Conservation (phyloP, 2,113 vertebrate genomes). For the Desmodus rotundus region DNA sequence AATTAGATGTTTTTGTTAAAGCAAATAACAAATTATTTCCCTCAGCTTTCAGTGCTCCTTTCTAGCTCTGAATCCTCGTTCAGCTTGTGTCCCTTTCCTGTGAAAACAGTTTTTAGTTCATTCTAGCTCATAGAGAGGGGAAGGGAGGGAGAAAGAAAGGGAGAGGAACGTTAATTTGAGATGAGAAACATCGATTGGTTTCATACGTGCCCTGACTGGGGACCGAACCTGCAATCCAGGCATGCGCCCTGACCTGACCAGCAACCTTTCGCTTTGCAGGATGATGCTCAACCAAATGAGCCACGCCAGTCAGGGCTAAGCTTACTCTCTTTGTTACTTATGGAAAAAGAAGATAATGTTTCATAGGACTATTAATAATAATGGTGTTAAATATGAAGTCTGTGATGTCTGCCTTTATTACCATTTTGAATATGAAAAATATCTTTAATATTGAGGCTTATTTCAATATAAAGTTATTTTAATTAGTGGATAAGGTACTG, state of each 20-base stretch:
- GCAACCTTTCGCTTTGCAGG: no score
- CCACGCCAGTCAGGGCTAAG: no score
- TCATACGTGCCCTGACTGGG: no score
- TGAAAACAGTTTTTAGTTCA: neutral
- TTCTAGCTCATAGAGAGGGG: neutral
- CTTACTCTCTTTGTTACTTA: neutral
- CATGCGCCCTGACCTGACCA: no score
- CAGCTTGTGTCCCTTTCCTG: neutral
- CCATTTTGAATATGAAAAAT: neutral
- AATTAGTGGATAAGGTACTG: neutral
- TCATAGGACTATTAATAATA: neutral
- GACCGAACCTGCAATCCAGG: no score
- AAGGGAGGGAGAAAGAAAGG: no score
- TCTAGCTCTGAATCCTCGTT: neutral
- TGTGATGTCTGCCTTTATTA: neutral
- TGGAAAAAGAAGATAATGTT: neutral
- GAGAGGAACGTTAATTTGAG: no score
- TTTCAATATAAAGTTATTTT: neutral
- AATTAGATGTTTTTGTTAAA: conserved; percentile 4
- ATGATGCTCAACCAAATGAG: no score
- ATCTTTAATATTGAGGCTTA: neutral
- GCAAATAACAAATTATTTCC: neutral
- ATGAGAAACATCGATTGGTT: no score
- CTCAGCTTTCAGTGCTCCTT: neutral
- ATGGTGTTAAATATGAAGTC: neutral